Evolutionary conservation across 2,888 invertebrate genomes (phyloP).

Genomic region (Diarsia mendica): DNA sequence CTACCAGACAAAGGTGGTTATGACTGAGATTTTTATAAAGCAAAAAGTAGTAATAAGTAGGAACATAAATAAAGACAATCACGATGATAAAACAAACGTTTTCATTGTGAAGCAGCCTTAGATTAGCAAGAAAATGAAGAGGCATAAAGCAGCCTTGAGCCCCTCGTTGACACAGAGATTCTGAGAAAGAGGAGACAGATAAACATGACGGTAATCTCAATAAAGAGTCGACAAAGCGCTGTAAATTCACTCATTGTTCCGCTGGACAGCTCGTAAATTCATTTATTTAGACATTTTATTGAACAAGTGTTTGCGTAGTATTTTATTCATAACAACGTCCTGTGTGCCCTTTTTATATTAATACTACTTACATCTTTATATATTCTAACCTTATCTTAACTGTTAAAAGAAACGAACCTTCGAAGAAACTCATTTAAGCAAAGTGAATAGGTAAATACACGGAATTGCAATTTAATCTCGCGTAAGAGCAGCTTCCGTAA

Average conservation of each 20-base stretch:
- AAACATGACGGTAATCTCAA: constrained; percentile 58
- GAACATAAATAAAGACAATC: constrained; percentile 18
- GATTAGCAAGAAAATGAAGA: constrained; percentile 38
- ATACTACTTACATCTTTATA: background rate
- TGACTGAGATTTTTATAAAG: background rate
- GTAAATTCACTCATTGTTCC: constrained; percentile 60
- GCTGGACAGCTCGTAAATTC: constrained; percentile 51
- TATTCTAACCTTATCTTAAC: background rate
- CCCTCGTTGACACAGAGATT: constrained; percentile 45
- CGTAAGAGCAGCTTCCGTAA: constrained; percentile 24
- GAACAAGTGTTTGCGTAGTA: constrained; percentile 33
- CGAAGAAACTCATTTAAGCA: constrained; percentile 2
- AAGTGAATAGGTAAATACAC: constrained; percentile 14
- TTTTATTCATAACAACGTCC: constrained; percentile 28
- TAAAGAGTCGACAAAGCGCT: constrained; percentile 53
- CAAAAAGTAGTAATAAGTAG: background rate
- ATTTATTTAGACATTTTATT: constrained; percentile 51
- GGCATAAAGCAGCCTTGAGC: constrained; percentile 41
- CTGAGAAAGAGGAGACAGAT: constrained; percentile 44
- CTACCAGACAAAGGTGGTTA: background rate
- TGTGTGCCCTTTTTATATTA: background rate
- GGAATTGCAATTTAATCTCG: constrained; percentile 41
- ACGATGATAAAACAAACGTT: constrained; percentile 28
- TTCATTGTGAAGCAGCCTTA: background rate
- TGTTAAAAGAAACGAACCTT: background rate